Evolutionary conservation across 64 coral and sea anemone genomes (phyloP), one percentile per base, ranked within the genome.

Genomic region (Montipora foliosa): DNA sequence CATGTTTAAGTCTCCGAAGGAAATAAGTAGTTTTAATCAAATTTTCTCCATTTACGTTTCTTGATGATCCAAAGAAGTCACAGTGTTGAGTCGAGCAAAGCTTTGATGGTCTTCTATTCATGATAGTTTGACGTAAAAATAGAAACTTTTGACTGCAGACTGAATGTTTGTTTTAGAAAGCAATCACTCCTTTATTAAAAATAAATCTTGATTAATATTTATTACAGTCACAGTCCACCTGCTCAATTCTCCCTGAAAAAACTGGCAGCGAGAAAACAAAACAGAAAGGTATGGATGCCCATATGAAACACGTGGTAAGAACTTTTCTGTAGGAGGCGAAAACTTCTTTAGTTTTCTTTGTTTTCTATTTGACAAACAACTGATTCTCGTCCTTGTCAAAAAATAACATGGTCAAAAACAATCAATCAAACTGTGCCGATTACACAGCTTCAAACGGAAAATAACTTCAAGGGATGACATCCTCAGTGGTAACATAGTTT

Each of bases 81-180:
- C 37, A 37, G 37, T 37, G 37, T 37, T 37, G 37, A 37, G 37
- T 37, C 37, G 37, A 29, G 62, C 44, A 47, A 84, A 84, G 46
- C 29, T 84, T 68, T 48, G 67, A 68, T 48, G 47, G 67, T 47
- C 15, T 84, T 37, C 37, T 37, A 37, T 47, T 47, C 67, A 8
- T 57, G 6, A 12, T 64, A 12, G 14, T 64, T 64, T 16, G 61
- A 64, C 9, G 9, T 64, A 64, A 64, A 64, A 64, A 12, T 64
- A 64, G 13, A 12, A 64, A 64, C 61, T 64, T 3, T 64, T 16
- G 8, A 14, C 14, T 64, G 8, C 6, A 19, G 15, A 64, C 61
- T 64, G 61, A 64, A 20, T 86, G 64, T 86, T 86, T 86, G 66
- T 64, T 21, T 12, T 71, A 7, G 10, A 67, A 86, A 86, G 60